Base-by-base conservation (phyloP, 2,888 invertebrate genomes). In the Esperia sulphurella region DNA sequence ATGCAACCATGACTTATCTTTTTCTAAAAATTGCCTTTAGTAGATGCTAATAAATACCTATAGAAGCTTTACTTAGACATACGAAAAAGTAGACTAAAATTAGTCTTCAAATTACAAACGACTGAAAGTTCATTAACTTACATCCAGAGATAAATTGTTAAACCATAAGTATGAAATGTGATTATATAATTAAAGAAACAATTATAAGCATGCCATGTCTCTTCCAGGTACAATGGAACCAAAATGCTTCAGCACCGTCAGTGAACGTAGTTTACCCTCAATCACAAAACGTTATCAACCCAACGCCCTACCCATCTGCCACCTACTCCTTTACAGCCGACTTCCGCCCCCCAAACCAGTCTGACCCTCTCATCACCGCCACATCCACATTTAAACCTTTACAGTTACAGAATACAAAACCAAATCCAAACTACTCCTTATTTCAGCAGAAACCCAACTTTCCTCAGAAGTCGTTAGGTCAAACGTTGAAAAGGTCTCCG, bases 271-370 rank as follows among this genome's bases (percentile, higher is more conserved):
- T 92, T 28, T 93, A 92, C 75, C 93, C 93, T 42, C 93, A 92
- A 61, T 86, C 91, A 31, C 90, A 90, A 53, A 92, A 91, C 60
- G 83, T 94, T 37, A 83, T 94, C 47, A 94, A 92, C 65, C 94
- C 94, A 0, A 90, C 92, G 21, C 79, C 91, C 44, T 94, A 94
- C 68, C 91, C 92, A 0, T 93, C 94, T 40, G 93, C 95, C 30
- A 95, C 95, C 0, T 96, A 95, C 67, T 95, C 95, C 41, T 95
- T 96, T 77, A 95, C 95, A 1, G 95, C 96, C 0, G 95, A 96
- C 77, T 95, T 95, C 75, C 84, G 95, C 35, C 86, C 95, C 0
- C 93, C 93, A 0, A 86, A 75, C 67, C 91, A 92, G 62, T 91
- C 92, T 8, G 88, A 90, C 14, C 91, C 92, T 0, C 69, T 92